Evolutionary conservation across 2,113 vertebrate genomes (phyloP).

Genomic region (Diphyllodes magnificus): DNA sequence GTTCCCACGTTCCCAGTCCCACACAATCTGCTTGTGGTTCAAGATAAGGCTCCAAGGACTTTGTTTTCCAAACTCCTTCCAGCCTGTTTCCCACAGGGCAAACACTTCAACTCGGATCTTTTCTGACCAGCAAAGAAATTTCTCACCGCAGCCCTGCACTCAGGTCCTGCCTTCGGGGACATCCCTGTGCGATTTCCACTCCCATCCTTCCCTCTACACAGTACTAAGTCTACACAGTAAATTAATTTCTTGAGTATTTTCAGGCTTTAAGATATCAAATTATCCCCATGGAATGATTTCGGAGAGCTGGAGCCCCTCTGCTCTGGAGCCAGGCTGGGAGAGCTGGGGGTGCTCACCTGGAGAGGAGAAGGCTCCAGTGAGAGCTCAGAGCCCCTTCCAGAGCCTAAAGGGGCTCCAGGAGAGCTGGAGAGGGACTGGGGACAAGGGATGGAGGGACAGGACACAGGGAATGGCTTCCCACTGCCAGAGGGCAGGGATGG

Average conservation of each 20-base stretch:
- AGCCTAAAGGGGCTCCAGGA: neutral
- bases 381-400: rapidly evolving
- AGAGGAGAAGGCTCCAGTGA: neutral
- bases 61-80: neutral
- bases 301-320: neutral
- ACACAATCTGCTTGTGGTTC: rapidly evolving
- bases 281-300: neutral
- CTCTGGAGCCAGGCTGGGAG: neutral
- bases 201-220: neutral
- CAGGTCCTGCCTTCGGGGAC: neutral
- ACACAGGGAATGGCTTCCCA: neutral
- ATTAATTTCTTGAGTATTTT: neutral
- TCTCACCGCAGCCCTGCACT: neutral
- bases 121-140: neutral
- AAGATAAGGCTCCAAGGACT: conserved; percentile 37
- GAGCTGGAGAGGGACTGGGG: neutral
- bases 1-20: neutral
- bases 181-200: rapidly evolving
- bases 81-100: neutral
- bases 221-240: rapidly evolving
- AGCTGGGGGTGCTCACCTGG: neutral
- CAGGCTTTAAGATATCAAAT: neutral
- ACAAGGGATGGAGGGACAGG: neutral
- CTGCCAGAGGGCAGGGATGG: neutral
- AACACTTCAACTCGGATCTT: neutral